Evolutionary conservation across 2,113 vertebrate genomes (phyloP).

Genomic region (Forbesichthys papilliferus): DNA sequence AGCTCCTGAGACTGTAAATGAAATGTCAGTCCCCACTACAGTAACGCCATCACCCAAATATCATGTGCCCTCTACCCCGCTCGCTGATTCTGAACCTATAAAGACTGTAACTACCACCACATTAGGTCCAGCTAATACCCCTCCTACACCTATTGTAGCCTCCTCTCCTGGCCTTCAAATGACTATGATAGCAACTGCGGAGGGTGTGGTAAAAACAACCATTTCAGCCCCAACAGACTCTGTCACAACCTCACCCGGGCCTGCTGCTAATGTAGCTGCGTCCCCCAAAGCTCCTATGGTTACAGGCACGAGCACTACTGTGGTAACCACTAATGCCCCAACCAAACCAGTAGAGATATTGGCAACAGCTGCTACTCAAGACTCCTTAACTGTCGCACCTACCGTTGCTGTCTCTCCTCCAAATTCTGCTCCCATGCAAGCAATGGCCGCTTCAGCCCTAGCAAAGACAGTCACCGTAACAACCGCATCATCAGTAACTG

Average conservation of each 20-base stretch:
- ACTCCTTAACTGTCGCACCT: background rate
- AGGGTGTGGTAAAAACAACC: background rate
- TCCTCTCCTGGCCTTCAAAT: background rate
- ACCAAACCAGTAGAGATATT: background rate
- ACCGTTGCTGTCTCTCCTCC: background rate
- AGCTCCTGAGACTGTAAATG: background rate
- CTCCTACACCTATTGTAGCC: background rate
- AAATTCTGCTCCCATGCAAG: background rate
- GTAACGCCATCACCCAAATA: constrained; percentile 6
- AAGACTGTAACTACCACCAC: background rate
- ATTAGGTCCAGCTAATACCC: background rate
- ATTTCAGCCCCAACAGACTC: constrained; percentile 32
- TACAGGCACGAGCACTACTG: background rate
- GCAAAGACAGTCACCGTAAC: background rate
- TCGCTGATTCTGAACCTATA: background rate
- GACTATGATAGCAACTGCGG: constrained; percentile 18
- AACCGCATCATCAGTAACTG: background rate
- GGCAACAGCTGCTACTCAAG: background rate
- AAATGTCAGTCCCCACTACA: constrained; percentile 20
- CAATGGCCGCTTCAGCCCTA: background rate
- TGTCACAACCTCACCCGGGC: constrained; percentile 24
- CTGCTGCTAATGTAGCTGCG: background rate
- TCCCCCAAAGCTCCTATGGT: constrained; percentile 11
- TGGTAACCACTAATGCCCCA: background rate
- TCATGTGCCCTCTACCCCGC: background rate